phyloP scores from a whole-genome alignment of 2,797 vertebrate genomes.

The Peromyscus aztecus region DNA sequence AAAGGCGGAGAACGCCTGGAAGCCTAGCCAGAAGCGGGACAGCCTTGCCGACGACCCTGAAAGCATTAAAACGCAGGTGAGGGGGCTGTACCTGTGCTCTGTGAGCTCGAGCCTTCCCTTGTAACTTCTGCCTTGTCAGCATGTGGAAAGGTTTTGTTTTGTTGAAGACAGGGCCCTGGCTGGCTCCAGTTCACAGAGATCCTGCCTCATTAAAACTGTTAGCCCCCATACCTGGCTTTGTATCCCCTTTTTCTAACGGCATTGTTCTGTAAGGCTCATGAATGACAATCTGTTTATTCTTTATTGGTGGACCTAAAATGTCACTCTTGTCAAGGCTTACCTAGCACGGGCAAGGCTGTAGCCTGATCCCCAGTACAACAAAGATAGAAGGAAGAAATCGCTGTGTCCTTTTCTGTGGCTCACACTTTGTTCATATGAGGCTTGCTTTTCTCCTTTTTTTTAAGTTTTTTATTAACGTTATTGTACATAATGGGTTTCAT shows the following conservation, averaged over 20 bases:
- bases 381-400: not conserved
- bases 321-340: not conserved
- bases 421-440: not conserved
- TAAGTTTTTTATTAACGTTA: not conserved
- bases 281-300: constrained; percentile 57
- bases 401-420: not conserved
- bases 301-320: not conserved
- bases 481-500: not conserved
- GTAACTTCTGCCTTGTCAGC: no score
- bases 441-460: not conserved
- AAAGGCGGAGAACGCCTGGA: constrained; percentile 98
- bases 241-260: not conserved
- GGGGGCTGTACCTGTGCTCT: not conserved
- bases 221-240: not conserved
- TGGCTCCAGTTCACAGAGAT: not conserved
- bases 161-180: not conserved
- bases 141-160: not conserved
- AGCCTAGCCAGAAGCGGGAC: constrained; percentile 95
- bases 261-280: constrained; percentile 2
- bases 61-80: constrained; percentile 93
- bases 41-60: constrained; percentile 90
- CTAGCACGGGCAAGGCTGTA: not conserved
- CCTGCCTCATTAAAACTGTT: not conserved
- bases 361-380: not conserved
- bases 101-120: not conserved